Base-by-base conservation (phyloP, 2,888 invertebrate species). In the Malthinus flaveolus region DNA sequence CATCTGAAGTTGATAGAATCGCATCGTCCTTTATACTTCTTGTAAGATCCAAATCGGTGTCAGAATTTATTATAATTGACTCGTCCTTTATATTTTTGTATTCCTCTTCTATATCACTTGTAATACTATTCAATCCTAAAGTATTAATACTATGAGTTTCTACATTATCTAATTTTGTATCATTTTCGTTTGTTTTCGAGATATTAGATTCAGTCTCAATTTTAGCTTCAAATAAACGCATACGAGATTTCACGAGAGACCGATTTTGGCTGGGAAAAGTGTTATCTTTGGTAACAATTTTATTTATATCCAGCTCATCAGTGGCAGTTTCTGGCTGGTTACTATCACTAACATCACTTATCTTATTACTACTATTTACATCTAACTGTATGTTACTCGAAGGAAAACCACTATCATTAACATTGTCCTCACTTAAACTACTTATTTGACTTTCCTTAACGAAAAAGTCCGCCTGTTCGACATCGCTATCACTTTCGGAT, bases 241-340 rank as follows among this genome's bases (percentile, higher is more conserved):
- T 74, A 66, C 78, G 75, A 62, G 72, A 71, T 71, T 76, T 78
- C 60, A 80, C 78, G 65, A 77, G 71, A 62, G 78, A 78, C 65
- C 61, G 52, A 56, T 56, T 56, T 49, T 51, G 36, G 45, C 65
- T 66, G 52, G 65, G 56, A 66, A 67, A 61, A 67, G 69, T 61
- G 54, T 68, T 61, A 56, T 55, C 65, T 79, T 79, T 79, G 79
- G 79, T 78, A 77, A 77, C 73, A 71, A 71, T 65, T 68, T 70
- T 68, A 63, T 69, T 67, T 68, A 63, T 66, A 58, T 69, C 71
- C 66, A 67, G 67, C 67, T 66, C 57, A 53, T 65, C 59, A 63
- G 60, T 70, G 68, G 70, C 72, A 68, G 67, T 66, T 61, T 66
- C 58, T 53, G 59, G 68, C 68, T 67, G 64, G 59, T 68, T 61